Conservation (phyloP, 2,797 vertebrate genomes). For the Bufotes viridis region DNA sequence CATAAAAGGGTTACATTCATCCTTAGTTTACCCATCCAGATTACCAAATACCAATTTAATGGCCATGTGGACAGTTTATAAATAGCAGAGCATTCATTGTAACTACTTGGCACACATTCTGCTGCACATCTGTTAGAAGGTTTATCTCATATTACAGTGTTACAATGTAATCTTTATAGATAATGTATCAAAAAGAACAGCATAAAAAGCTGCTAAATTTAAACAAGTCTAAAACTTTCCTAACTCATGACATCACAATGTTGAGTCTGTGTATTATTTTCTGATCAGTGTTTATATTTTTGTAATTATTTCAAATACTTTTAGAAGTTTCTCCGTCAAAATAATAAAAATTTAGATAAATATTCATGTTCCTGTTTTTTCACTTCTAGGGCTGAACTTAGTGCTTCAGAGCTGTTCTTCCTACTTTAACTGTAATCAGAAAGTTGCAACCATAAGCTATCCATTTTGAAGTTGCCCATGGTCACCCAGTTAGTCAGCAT, state of each 20-base stretch:
- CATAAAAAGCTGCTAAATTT: conserved; percentile 15
- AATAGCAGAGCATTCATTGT: conserved; percentile 19
- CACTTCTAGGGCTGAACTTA: neutral
- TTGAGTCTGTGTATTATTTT: neutral
- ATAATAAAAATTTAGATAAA: neutral
- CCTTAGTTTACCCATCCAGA: conserved; percentile 4
- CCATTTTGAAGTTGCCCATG: too few relatives aligned
- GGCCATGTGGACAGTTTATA: conserved; percentile 39
- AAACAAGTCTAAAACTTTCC: neutral
- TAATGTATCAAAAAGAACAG: conserved; percentile 28
- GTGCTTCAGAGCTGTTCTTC: conserved; percentile 4
- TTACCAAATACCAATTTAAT: neutral
- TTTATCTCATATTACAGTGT: conserved; percentile 35
- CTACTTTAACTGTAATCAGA: neutral
- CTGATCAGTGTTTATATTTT: neutral
- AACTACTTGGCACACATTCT: conserved; percentile 29
- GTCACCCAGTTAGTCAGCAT: too few relatives aligned
- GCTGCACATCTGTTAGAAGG: conserved; percentile 36
- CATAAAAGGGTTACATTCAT: conserved; percentile 13
- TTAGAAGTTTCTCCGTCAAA: neutral
- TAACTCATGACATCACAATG: neutral
- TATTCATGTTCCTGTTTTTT: neutral
- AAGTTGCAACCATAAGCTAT: neutral
- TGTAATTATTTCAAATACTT: neutral
- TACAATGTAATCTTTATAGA: conserved; percentile 27